These are phyloP conservation scores for Oikopleura vanhoeffeni DNA, from an alignment of 23 tunicate genomes.

Conservation along the genomic window DNA sequence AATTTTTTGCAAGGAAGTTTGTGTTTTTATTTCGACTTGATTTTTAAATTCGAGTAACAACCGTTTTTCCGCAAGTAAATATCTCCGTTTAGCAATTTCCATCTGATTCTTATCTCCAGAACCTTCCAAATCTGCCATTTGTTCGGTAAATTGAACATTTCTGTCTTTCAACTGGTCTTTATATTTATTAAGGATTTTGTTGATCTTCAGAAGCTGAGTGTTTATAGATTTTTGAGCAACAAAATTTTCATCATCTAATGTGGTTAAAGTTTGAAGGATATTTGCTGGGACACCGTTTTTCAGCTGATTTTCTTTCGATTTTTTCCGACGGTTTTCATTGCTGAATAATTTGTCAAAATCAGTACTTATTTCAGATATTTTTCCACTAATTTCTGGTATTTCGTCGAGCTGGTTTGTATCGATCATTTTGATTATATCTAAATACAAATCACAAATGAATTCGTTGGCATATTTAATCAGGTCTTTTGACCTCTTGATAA, in stretches of 20 bases:
- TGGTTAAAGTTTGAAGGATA: not conserved
- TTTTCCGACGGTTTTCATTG: not conserved
- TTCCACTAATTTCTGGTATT: too few species aligned
- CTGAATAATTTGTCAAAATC: not conserved
- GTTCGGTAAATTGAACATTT: not conserved
- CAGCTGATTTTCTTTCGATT: not conserved
- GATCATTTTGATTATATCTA: not conserved
- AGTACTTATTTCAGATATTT: not conserved
- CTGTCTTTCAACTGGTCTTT: not conserved
- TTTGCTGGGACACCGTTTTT: not conserved
- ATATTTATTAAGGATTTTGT: not conserved
- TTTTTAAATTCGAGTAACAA: not conserved
- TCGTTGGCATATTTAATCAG: not conserved
- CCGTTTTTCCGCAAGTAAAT: not conserved
- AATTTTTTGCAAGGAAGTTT: too few species aligned
- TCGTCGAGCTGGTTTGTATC: not conserved
- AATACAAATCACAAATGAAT: not conserved
- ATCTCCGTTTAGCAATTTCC: not conserved
- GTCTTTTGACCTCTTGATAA: not conserved
- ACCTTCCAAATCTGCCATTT: not conserved
- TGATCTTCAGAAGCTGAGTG: not conserved
- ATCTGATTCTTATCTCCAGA: not conserved
- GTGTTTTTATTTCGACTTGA: not conserved
- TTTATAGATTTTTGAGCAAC: not conserved
- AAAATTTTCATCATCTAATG: not conserved